Conservation (phyloP, 2,888 invertebrate species). For the Drosophila neotestacea region DNA sequence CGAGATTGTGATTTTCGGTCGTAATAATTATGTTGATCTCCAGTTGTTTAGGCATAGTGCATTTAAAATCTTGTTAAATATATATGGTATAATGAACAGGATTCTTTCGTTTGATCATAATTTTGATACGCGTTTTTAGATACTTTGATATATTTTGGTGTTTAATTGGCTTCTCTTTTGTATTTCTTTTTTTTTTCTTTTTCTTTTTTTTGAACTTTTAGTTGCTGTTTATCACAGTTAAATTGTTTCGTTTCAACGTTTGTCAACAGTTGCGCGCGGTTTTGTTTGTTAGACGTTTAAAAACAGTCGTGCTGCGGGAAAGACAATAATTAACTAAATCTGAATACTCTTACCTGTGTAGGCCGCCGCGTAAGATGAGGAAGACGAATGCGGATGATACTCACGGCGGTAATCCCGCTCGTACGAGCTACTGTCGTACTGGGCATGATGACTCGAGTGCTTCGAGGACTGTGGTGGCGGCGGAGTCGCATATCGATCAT, state of each 20-base stretch:
- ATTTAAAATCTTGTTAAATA: conserved; percentile 77
- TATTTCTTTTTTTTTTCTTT: conserved; percentile 27
- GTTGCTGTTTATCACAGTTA: conserved; percentile 40
- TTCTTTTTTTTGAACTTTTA: conserved; percentile 28
- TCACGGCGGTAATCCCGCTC: conserved; percentile 84
- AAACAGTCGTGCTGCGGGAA: conserved; percentile 62
- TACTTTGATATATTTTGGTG: conserved; percentile 39
- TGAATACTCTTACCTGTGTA: conserved; percentile 82
- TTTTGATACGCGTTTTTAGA: conserved; percentile 59
- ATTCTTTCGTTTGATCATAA: conserved; percentile 54
- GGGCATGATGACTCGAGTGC: conserved; percentile 83
- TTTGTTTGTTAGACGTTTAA: conserved; percentile 53
- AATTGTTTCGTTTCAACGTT: conserved; percentile 38
- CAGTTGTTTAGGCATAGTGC: conserved; percentile 65
- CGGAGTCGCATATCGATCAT: conserved; percentile 83
- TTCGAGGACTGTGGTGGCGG: conserved; percentile 83
- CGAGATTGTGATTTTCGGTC: conserved; percentile 44
- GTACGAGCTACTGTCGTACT: conserved; percentile 83
- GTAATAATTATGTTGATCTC: conserved; percentile 38
- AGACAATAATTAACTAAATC: conserved; percentile 52
- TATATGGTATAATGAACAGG: conserved; percentile 17
- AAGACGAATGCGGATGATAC: conserved; percentile 84
- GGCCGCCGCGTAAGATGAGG: conserved; percentile 80
- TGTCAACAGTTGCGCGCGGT: conserved; percentile 54
- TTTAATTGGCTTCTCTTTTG: conserved; percentile 45